A percentile compares a stretch with the other conserved stretches of the same genome.
Conservation (phyloP, 2,797 vertebrate genomes). For the Hippocampus kuda region DNA sequence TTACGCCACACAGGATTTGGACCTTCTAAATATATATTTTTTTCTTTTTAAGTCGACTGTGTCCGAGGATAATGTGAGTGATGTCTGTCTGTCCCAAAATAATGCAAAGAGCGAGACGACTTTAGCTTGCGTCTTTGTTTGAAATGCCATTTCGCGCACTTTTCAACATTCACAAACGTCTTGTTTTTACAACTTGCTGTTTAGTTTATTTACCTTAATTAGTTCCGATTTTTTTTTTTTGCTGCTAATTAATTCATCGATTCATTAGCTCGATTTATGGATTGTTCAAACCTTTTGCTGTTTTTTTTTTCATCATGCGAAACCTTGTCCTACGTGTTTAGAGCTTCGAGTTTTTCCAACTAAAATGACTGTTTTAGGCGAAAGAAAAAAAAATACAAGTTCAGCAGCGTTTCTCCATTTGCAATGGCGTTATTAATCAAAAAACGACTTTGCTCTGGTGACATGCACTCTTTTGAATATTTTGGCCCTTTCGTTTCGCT, state of each 20-base stretch:
- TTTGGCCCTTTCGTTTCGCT: neutral
- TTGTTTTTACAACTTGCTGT: neutral
- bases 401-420: no score
- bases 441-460: no score
- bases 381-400: no score
- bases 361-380: no score
- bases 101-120: neutral
- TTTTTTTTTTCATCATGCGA: neutral
- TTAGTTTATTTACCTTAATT: neutral
- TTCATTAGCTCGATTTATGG: no score
- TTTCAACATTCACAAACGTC: neutral
- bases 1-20: constrained; percentile 25
- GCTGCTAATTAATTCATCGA: neutral
- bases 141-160: neutral
- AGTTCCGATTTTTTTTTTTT: neutral
- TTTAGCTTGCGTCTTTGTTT: neutral
- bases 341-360: no score
- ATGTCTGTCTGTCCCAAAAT: neutral
- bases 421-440: no score
- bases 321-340: no score
- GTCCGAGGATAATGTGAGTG: constrained; percentile 24
- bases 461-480: neutral
- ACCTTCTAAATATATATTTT: neutral
- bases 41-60: constrained; percentile 15
- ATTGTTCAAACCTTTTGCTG: no score